These are phyloP conservation scores for Gephyroberyx darwinii DNA, from an alignment of 2,797 vertebrate genomes.

Conservation along the genomic window DNA sequence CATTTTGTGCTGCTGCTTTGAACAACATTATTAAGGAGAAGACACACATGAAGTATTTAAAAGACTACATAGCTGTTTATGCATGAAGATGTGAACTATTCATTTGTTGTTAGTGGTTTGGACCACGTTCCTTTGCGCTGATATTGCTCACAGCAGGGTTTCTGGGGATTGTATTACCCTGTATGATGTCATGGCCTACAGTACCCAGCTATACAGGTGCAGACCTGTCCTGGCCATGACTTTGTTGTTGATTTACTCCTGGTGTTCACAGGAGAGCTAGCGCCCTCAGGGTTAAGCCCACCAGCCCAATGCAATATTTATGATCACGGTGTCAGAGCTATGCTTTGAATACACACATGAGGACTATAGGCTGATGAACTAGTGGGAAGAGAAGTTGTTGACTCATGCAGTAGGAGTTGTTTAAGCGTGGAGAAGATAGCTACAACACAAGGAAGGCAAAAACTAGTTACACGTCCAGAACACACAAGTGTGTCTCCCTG, in stretches of 20 bases:
- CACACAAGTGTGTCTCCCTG: neutral
- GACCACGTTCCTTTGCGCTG: slow-evolving; percentile 12
- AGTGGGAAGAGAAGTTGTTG: slow-evolving; percentile 4
- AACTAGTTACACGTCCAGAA: neutral
- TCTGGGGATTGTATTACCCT: slow-evolving; percentile 48
- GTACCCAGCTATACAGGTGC: slow-evolving; percentile 64
- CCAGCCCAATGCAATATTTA: slow-evolving; percentile 51
- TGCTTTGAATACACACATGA: slow-evolving; percentile 33
- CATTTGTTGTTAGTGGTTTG: slow-evolving; percentile 15
- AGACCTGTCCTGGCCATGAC: slow-evolving; percentile 61
- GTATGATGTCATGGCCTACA: slow-evolving; percentile 59
- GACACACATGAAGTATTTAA: neutral
- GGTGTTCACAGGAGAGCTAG: slow-evolving; percentile 56
- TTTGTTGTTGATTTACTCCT: slow-evolving; percentile 69
- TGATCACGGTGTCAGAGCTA: slow-evolving; percentile 32
- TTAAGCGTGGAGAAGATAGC: neutral
- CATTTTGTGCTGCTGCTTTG: slow-evolving; percentile 18
- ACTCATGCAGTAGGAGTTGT: neutral
- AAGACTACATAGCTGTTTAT: slow-evolving; percentile 10
- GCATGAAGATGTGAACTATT: neutral
- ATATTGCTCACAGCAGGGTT: slow-evolving; percentile 40
- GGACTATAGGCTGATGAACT: slow-evolving; percentile 20
- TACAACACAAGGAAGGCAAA: neutral
- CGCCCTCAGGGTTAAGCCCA: slow-evolving; percentile 35
- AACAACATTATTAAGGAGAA: slow-evolving; percentile 12